A percentile compares a stretch with the other conserved stretches of the same genome.
Conservation (phyloP, 2,888 invertebrate species). For the Scaptomyza parva region DNA sequence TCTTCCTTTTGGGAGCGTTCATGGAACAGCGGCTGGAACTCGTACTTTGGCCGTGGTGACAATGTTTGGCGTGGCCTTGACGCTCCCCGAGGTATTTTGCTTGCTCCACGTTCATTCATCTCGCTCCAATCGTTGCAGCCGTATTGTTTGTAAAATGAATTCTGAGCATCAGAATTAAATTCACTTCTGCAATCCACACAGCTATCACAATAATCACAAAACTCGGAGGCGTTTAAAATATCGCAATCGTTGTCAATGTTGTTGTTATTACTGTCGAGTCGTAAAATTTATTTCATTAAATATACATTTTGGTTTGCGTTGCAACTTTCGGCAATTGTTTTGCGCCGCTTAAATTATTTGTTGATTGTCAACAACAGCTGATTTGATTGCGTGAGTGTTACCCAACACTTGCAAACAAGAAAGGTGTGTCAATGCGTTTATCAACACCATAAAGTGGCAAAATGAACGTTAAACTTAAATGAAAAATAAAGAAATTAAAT, state of each 20-base stretch:
- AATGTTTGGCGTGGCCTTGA: constrained; percentile 43
- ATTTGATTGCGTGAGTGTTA: constrained; percentile 21
- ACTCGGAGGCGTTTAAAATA: background rate
- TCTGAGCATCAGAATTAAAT: constrained; percentile 10
- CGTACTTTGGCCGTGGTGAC: constrained; percentile 65
- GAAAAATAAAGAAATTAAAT: background rate
- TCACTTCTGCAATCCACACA: constrained; percentile 21
- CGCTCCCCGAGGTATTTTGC: constrained; percentile 57
- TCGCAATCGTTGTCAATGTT: background rate
- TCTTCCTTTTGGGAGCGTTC: constrained; percentile 87
- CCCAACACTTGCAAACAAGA: background rate
- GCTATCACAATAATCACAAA: constrained; percentile 4
- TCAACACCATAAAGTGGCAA: constrained; percentile 14
- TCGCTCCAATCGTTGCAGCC: constrained; percentile 26
- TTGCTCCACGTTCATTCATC: constrained; percentile 38
- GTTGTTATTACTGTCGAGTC: constrained; percentile 11
- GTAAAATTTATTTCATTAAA: background rate
- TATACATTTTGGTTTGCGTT: constrained; percentile 13
- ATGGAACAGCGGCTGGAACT: constrained; percentile 88
- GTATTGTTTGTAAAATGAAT: constrained; percentile 34
- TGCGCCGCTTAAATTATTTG: constrained; percentile 53
- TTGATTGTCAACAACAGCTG: constrained; percentile 59
- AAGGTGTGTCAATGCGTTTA: constrained; percentile 9
- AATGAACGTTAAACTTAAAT: constrained; percentile 9
- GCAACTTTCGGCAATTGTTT: constrained; percentile 20